Base-by-base conservation (phyloP, 2,113 vertebrate species). In the Amphilophus citrinellus region DNA sequence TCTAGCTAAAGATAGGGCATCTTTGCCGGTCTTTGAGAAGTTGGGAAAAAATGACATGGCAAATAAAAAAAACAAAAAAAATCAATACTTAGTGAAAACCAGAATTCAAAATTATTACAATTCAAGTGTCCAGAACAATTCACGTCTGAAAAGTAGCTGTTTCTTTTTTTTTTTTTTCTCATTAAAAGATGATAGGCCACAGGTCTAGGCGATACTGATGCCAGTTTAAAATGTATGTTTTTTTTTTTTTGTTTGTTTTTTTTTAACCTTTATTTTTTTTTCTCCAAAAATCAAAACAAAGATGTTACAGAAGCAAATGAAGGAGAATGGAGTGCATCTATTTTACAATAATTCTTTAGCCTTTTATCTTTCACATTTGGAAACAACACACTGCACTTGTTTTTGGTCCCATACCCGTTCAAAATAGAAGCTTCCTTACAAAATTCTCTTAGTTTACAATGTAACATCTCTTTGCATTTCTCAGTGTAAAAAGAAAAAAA, bases 341-440 rank as follows among this genome's bases (percentile, higher is more conserved):
- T 89, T 88, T 88, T 91, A 92, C 87, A 89, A 61, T 76, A 84
- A 79, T 58, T 88, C 61, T 71, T 86, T 77, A 68, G 75, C 85
- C 89, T 83, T 83, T 83, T 11, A n/a, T 89, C 76, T 82, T 88
- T 88, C 82, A 42, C 61, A 53, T 82, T 80, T 78, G 88, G 62
- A 89, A 92, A 87, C 83, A 77, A 82, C 89, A 89, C 87, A 27
- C 80, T 79, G 78, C 80, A 76, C 68, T 89, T 78, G 37, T 62
- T 76, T 92, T 94, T 93, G 93, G 93, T 94, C 93, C 94, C 92
- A 73, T 63, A 87, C 82, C 85, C 86, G 78, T 93, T 94, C 85
- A 92, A 94, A 95, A 95, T 91, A 94, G 85, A 94, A 89, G 90
- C 88, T 92, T 93, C 88, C 89, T 88, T 92, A 93, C 84, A 94